A percentile compares a stretch with the other conserved stretches of the same genome.
Conservation (phyloP, 2,888 invertebrate genomes). For the Sclerodermus sp. region DNA sequence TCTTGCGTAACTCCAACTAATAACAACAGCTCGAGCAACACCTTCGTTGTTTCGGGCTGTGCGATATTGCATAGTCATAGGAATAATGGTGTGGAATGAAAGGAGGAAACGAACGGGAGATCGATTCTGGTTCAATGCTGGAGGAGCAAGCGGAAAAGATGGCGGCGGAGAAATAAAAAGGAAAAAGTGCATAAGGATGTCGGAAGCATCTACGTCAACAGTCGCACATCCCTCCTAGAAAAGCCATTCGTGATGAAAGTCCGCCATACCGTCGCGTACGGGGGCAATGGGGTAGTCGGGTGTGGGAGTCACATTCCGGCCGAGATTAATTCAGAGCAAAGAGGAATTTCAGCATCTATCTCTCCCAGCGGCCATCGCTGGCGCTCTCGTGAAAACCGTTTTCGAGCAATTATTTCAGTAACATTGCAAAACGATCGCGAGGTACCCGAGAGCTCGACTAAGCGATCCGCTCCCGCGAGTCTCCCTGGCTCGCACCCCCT, state of each 20-base stretch:
- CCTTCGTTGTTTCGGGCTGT: too few species aligned
- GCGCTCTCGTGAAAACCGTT: slow-evolving; percentile 36
- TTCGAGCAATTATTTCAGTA: slow-evolving; percentile 53
- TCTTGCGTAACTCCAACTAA: slow-evolving; percentile 28
- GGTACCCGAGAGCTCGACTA: too few species aligned
- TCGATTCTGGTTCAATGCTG: neutral
- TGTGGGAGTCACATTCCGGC: slow-evolving; percentile 51
- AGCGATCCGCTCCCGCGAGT: too few species aligned
- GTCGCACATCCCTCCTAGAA: slow-evolving; percentile 36
- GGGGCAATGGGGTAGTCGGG: slow-evolving; percentile 32
- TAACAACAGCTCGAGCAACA: slow-evolving; percentile 27
- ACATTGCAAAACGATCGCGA: slow-evolving; percentile 54
- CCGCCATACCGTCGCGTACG: slow-evolving; percentile 26
- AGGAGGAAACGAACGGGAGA: too few species aligned
- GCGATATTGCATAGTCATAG: too few species aligned
- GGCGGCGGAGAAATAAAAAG: neutral
- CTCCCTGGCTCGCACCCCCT: too few species aligned
- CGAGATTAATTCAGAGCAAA: slow-evolving; percentile 55
- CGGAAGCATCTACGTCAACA: slow-evolving; percentile 18
- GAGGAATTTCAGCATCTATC: slow-evolving; percentile 54
- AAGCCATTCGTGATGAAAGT: slow-evolving; percentile 40
- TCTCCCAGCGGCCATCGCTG: slow-evolving; percentile 35
- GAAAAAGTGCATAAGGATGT: neutral
- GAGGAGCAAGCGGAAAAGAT: neutral
- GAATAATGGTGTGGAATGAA: too few species aligned